These are phyloP conservation scores for Dendrolimus pini DNA, from an alignment of 2,888 invertebrate species.

Conservation along the genomic window DNA sequence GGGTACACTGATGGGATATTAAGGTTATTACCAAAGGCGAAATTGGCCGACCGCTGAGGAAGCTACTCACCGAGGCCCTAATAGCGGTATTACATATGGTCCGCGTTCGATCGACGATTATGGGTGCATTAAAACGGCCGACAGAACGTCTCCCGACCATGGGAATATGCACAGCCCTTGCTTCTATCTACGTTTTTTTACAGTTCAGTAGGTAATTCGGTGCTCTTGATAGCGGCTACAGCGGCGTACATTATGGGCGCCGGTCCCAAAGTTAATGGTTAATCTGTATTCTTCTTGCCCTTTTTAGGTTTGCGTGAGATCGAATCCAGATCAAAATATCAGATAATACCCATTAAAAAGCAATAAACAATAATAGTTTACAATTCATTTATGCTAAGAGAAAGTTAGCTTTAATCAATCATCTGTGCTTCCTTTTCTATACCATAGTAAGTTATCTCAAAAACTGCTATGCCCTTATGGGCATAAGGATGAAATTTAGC, in stretches of 20 bases:
- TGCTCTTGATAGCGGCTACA: conserved; percentile 40
- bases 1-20: conserved; percentile 66
- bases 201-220: conserved; percentile 69
- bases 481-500: no score
- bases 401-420: no score
- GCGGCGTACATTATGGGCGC: conserved; percentile 53
- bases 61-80: conserved; percentile 67
- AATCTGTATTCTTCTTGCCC: conserved; percentile 34
- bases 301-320: conserved; percentile 36
- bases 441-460: no score
- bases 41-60: conserved; percentile 75
- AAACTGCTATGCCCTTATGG: no score
- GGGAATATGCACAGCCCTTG: conserved; percentile 59
- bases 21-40: conserved; percentile 69
- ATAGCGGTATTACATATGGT: conserved; percentile 71
- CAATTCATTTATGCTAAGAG: no score
- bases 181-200: conserved; percentile 65
- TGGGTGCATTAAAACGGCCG: conserved; percentile 66
- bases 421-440: no score
- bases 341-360: conserved; percentile 2
- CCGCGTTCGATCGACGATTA: conserved; percentile 64
- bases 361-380: no score
- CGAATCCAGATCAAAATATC: conserved; percentile 8
- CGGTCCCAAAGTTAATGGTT: conserved; percentile 45
- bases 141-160: conserved; percentile 60